A percentile compares a stretch with the other conserved stretches of the same genome.
Conservation (phyloP, 2,113 vertebrate species). For the Tachycineta bicolor region DNA sequence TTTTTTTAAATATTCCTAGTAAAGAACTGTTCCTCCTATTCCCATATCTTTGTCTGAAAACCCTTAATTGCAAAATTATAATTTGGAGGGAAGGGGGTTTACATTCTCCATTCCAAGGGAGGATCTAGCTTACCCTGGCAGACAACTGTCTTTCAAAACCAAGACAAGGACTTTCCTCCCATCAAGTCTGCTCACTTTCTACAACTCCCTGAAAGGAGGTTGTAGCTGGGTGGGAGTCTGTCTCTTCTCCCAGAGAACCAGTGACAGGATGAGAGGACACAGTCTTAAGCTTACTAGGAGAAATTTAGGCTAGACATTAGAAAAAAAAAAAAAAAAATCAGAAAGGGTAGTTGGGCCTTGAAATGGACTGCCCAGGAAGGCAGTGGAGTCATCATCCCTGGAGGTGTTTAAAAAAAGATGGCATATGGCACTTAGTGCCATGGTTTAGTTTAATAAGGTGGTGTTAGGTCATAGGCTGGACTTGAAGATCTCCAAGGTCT, state of each 20-base stretch:
- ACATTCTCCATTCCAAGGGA: too few relatives aligned
- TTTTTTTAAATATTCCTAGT: too few relatives aligned
- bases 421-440: neutral
- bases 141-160: too few relatives aligned
- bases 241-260: neutral
- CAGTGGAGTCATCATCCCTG: neutral
- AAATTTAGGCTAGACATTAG: neutral
- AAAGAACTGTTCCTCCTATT: too few relatives aligned
- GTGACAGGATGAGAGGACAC: neutral
- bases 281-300: neutral
- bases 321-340: neutral
- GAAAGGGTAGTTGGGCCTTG: neutral
- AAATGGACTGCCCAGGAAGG: neutral
- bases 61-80: too few relatives aligned
- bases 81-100: too few relatives aligned
- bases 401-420: neutral
- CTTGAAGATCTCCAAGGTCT: neutral
- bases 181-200: neutral
- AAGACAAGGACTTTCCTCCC: neutral
- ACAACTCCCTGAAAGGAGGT: neutral
- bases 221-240: rapidly evolving
- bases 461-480: neutral
- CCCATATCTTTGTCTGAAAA: too few relatives aligned
- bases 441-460: neutral
- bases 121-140: too few relatives aligned